phyloP scores from a whole-genome alignment of 2,113 vertebrate species.

The Todiramphus saurophagus region DNA sequence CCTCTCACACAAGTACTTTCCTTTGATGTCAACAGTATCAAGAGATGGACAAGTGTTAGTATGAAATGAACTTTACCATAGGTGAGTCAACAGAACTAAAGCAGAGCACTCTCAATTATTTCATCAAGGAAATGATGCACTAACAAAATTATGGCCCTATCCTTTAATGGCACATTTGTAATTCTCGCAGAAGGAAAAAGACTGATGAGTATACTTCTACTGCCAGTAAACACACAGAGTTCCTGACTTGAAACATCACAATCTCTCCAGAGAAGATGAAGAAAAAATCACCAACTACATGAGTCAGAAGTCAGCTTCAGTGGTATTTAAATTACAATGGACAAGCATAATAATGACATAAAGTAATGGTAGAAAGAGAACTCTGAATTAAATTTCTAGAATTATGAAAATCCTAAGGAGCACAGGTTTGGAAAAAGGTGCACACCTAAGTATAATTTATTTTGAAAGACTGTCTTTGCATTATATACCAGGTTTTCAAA shows the following conservation, averaged over 20 bases:
- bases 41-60: background rate
- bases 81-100: background rate
- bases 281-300: slow-evolving; percentile 43
- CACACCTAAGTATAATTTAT: background rate
- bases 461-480: background rate
- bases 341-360: background rate
- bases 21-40: slow-evolving; percentile 17
- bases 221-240: background rate
- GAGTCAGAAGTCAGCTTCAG: slow-evolving; percentile 54
- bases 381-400: background rate
- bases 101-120: slow-evolving; percentile 30
- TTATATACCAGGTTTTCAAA: background rate
- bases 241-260: slow-evolving; percentile 34
- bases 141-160: slow-evolving; percentile 29
- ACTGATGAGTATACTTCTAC: slow-evolving; percentile 16
- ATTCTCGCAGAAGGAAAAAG: background rate
- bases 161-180: slow-evolving; percentile 27
- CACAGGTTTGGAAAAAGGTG: background rate
- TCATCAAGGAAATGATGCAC: slow-evolving; percentile 55
- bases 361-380: slow-evolving; percentile 8
- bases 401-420: background rate
- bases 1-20: background rate
- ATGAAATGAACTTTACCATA: background rate
- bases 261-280: background rate
- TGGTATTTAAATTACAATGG: slow-evolving; percentile 41